A percentile compares a stretch with the other conserved stretches of the same genome.
phyloP scores from a whole-genome alignment of 2,888 invertebrate genomes.

The Onchidella celtica region DNA sequence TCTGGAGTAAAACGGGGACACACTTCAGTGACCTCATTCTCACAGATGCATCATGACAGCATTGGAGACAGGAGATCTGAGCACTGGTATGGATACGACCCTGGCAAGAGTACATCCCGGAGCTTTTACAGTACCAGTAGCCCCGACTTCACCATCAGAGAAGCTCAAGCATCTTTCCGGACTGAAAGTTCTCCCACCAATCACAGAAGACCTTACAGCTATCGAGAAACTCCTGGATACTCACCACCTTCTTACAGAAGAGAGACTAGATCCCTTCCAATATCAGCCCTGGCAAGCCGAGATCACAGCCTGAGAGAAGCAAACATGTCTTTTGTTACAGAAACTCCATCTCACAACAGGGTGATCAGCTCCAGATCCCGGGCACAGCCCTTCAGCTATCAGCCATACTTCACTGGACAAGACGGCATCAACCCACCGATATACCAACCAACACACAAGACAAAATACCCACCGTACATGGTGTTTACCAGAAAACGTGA shows the following conservation, averaged over 20 bases:
- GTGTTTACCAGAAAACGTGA: background rate
- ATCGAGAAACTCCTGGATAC: background rate
- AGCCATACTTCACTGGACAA: too few species aligned
- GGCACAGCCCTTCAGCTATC: background rate
- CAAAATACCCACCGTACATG: background rate
- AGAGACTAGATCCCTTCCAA: background rate
- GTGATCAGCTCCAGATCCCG: background rate
- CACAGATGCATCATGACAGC: too few species aligned
- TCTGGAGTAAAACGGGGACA: too few species aligned
- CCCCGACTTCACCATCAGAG: conserved; percentile 4
- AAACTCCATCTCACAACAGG: background rate
- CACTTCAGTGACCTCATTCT: too few species aligned
- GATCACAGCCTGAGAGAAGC: conserved; percentile 17
- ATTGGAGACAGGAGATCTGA: background rate
- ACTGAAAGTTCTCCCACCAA: conserved; percentile 24
- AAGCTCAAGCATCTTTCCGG: conserved; percentile 10
- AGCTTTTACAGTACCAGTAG: background rate
- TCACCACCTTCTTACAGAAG: background rate
- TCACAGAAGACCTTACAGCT: background rate
- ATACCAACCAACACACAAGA: too few species aligned
- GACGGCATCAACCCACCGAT: background rate
- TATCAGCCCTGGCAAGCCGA: background rate
- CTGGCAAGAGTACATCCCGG: background rate
- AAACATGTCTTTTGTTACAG: background rate
- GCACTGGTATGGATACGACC: background rate